A percentile compares a stretch with the other conserved stretches of the same genome.
These are phyloP conservation scores for Rotaria sp. DNA, from an alignment of 2,888 invertebrate genomes.

Conservation along the genomic window DNA sequence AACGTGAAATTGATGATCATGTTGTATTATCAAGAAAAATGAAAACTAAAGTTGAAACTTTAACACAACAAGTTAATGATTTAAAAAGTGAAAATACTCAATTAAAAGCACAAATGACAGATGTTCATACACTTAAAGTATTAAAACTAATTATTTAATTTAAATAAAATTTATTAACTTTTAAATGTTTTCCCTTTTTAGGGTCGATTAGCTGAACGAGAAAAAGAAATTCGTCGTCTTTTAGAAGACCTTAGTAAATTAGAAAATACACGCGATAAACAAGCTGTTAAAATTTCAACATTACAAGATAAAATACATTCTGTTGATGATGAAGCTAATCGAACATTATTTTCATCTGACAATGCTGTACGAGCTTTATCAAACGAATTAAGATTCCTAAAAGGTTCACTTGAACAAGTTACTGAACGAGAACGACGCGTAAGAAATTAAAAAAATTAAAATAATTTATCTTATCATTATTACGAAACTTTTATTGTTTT, in stretches of 20 bases:
- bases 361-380: slow-evolving; percentile 53
- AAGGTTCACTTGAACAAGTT: slow-evolving; percentile 44
- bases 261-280: slow-evolving; percentile 50
- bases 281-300: slow-evolving; percentile 50
- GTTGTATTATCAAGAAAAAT: slow-evolving; percentile 39
- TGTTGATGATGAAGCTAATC: slow-evolving; percentile 44
- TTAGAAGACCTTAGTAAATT: slow-evolving; percentile 50
- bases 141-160: neutral
- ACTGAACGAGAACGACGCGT: slow-evolving; percentile 48
- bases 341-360: slow-evolving; percentile 48
- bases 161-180: no score
- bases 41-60: slow-evolving; percentile 37
- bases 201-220: slow-evolving; percentile 45
- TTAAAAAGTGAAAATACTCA: slow-evolving; percentile 35
- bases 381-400: slow-evolving; percentile 53
- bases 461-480: no score
- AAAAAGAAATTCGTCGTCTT: slow-evolving; percentile 49
- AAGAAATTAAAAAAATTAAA: slow-evolving; percentile 44
- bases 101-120: slow-evolving; percentile 31
- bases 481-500: slow-evolving; percentile 41
- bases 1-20: slow-evolving; percentile 41
- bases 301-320: slow-evolving; percentile 48
- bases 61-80: slow-evolving; percentile 35
- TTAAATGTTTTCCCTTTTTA: neutral
- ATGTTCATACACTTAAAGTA: slow-evolving; percentile 39